Evolutionary conservation across 2,797 vertebrate genomes (phyloP).

Genomic region (Coendou prehensilis): DNA sequence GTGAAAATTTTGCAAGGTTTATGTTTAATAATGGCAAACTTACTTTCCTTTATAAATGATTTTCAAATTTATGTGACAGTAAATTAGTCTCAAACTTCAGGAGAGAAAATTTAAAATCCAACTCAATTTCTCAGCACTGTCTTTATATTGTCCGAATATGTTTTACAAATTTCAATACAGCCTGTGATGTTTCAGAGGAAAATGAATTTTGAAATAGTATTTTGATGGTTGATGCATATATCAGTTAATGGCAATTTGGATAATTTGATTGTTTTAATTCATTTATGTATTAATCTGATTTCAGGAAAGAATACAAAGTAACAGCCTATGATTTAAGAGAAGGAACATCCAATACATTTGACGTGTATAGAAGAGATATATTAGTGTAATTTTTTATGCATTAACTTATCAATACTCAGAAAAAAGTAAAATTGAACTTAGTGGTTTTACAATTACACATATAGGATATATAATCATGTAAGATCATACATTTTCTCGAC

Average conservation of each 20-base stretch:
- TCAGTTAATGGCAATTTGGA: conserved; percentile 14
- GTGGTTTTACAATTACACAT: conserved; percentile 5
- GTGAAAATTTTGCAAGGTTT: conserved; percentile 52
- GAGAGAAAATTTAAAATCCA: conserved; percentile 61
- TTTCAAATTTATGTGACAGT: conserved; percentile 35
- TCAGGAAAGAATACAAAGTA: conserved; percentile 14
- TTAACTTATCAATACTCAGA: conserved; percentile 22
- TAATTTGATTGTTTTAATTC: conserved; percentile 55
- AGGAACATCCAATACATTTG: not conserved
- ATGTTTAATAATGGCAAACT: conserved; percentile 60
- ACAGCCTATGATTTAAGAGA: not conserved
- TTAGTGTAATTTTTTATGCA: conserved; percentile 12
- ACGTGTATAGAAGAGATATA: not conserved
- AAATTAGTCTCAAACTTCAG: not conserved
- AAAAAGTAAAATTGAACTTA: not conserved
- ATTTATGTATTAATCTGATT: conserved; percentile 6
- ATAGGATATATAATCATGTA: not conserved
- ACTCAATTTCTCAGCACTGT: not conserved
- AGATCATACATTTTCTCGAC: not conserved
- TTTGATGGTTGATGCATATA: conserved; percentile 3
- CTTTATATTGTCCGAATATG: not conserved
- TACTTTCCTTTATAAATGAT: conserved; percentile 60
- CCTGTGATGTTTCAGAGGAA: conserved; percentile 46
- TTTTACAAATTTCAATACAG: not conserved
- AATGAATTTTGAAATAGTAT: conserved; percentile 39